Evolutionary conservation across 2,113 vertebrate genomes (phyloP).

Genomic region (Dendropsophus ebraccatus): DNA sequence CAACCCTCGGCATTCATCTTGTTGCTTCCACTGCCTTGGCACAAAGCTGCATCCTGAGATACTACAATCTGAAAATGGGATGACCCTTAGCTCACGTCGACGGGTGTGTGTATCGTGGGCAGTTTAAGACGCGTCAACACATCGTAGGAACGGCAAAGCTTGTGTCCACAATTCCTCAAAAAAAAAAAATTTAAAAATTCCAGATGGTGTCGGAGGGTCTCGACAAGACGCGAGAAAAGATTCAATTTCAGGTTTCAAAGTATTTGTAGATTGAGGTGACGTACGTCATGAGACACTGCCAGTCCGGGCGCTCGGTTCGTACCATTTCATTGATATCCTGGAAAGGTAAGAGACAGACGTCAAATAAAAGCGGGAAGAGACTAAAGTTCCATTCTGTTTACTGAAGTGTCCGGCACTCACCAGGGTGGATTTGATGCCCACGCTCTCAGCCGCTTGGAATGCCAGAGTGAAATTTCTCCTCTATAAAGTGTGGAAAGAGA

Average conservation of each 20-base stretch:
- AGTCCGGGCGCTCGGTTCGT: conserved; percentile 91
- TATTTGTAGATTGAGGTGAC: conserved; percentile 98
- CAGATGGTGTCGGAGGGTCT: conserved; percentile 33
- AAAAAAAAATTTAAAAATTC: neutral
- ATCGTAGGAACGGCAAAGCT: neutral
- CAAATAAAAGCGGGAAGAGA: neutral
- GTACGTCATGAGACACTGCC: conserved; percentile 96
- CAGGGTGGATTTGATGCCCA: conserved; percentile 97
- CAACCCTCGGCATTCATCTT: neutral
- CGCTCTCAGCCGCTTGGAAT: conserved; percentile 97
- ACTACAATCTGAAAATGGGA: conserved; percentile 7
- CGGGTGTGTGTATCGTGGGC: neutral
- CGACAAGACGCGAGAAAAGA: conserved; percentile 42
- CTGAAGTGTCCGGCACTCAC: conserved; percentile 74
- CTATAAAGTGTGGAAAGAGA: conserved; percentile 69
- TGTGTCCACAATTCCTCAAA: neutral
- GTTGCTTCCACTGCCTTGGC: neutral
- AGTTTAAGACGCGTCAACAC: conserved; percentile 11
- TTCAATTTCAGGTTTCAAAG: conserved; percentile 89
- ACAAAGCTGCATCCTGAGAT: conserved; percentile 36
- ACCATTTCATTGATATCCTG: conserved; percentile 98
- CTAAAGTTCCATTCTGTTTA: neutral
- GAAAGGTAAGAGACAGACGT: conserved; percentile 3
- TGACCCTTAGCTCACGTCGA: conserved; percentile 24
- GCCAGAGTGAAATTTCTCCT: conserved; percentile 94